phyloP scores from a whole-genome alignment of 2,113 vertebrate species.

The Martes martes region DNA sequence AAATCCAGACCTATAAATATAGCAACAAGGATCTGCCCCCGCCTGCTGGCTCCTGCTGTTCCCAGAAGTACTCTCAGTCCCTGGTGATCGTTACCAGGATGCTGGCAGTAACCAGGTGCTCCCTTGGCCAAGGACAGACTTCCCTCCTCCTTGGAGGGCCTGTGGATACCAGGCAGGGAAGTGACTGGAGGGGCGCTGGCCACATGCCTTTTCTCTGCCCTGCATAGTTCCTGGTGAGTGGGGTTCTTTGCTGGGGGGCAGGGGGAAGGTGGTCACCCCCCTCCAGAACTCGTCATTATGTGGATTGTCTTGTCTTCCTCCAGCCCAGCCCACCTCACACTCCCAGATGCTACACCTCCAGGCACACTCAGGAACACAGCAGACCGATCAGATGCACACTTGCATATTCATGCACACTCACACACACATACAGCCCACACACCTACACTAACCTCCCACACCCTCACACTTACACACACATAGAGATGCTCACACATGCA shows the following conservation, averaged over 20 bases:
- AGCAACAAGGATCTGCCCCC: conserved; percentile 36
- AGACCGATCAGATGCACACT: not conserved
- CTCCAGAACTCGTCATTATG: not conserved
- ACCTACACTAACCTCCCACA: not conserved
- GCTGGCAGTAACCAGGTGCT: conserved; percentile 21
- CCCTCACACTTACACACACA: not conserved
- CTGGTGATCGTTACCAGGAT: conserved; percentile 54
- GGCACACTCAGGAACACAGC: not conserved
- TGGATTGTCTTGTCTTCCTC: not conserved
- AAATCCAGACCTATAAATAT: conserved; percentile 63
- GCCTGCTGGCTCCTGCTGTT: conserved; percentile 21
- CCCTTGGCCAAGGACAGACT: not conserved
- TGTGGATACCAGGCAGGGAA: not conserved
- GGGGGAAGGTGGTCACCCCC: no score
- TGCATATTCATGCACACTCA: not conserved
- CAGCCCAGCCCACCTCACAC: not conserved
- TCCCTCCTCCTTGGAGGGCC: not conserved
- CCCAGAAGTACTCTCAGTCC: conserved; percentile 44
- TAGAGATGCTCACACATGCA: not conserved
- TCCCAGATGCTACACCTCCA: no score
- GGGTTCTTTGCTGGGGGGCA: not conserved
- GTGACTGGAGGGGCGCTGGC: not conserved
- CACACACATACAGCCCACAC: not conserved
- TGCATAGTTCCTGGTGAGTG: not conserved
- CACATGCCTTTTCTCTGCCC: not conserved